Conservation (phyloP, 1,140 invertebrate genomes). For the Choristoneura fumiferana region DNA sequence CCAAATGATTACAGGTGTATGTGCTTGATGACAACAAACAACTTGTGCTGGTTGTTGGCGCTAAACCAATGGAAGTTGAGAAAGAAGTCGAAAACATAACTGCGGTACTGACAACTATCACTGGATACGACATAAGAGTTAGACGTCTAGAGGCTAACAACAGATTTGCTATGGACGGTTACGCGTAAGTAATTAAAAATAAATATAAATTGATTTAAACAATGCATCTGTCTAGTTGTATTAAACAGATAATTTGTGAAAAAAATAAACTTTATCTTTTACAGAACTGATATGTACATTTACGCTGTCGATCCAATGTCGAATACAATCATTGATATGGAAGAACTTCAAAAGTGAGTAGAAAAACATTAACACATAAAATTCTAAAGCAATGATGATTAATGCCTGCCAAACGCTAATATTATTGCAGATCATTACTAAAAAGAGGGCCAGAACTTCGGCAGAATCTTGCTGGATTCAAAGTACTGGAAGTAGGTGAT, state of each 20-base stretch:
- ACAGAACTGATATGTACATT: slow-evolving; percentile 89
- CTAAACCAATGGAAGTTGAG: slow-evolving; percentile 87
- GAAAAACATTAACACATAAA: slow-evolving; percentile 5
- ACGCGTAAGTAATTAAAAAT: slow-evolving; percentile 82
- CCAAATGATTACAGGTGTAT: slow-evolving; percentile 82
- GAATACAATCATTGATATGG: slow-evolving; percentile 90
- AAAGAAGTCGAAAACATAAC: slow-evolving; percentile 85
- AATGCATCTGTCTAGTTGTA: too few species aligned
- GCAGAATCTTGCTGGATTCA: slow-evolving; percentile 80
- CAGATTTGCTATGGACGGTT: slow-evolving; percentile 74
- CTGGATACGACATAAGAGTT: slow-evolving; percentile 87
- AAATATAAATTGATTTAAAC: too few species aligned
- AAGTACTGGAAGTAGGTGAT: slow-evolving; percentile 76
- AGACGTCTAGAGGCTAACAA: slow-evolving; percentile 86
- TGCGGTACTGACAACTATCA: slow-evolving; percentile 83
- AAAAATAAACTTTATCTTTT: too few species aligned
- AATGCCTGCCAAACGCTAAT: too few species aligned
- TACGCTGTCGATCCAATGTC: slow-evolving; percentile 90
- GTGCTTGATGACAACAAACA: slow-evolving; percentile 89
- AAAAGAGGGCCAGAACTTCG: slow-evolving; percentile 81
- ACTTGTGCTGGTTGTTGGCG: slow-evolving; percentile 87
- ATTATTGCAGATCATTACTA: slow-evolving; percentile 79
- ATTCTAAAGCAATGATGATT: too few species aligned
- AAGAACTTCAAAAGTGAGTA: slow-evolving; percentile 85
- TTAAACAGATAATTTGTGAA: too few species aligned